Evolutionary conservation across 1,140 invertebrate species (phyloP).

Genomic region (Plutomurus gul): DNA sequence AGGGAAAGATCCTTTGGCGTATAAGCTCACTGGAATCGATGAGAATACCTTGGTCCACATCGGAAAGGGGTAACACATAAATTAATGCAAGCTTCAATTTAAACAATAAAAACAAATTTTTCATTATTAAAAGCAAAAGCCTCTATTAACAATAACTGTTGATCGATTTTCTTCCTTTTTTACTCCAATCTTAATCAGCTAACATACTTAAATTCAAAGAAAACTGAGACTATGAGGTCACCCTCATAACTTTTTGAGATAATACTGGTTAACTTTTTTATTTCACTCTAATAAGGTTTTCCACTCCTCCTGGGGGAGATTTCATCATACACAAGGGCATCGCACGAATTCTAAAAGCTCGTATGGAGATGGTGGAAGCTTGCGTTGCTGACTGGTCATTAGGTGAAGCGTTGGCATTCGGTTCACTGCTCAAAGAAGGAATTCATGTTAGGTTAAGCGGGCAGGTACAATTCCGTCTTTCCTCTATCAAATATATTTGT

Average conservation of each 20-base stretch:
- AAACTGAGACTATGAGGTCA: too few species aligned
- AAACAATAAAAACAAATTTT: background rate
- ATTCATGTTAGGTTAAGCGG: conserved; percentile 93
- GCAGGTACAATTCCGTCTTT: too few species aligned
- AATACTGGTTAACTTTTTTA: too few species aligned
- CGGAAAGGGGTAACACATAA: conserved; percentile 69
- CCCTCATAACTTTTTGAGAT: too few species aligned
- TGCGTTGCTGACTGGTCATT: conserved; percentile 93
- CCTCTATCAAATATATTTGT: too few species aligned
- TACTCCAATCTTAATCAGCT: too few species aligned
- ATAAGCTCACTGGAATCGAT: conserved; percentile 84
- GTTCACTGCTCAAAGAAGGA: conserved; percentile 87
- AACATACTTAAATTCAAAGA: too few species aligned
- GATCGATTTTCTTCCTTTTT: too few species aligned
- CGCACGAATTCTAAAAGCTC: conserved; percentile 78
- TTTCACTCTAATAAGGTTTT: conserved; percentile 66
- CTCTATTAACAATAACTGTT: too few species aligned
- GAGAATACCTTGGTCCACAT: conserved; percentile 92
- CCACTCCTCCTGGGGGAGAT: conserved; percentile 86
- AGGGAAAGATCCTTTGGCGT: conserved; percentile 82
- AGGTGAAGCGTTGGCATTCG: conserved; percentile 96
- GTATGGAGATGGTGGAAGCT: conserved; percentile 92
- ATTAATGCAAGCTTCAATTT: background rate
- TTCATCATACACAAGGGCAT: conserved; percentile 91
- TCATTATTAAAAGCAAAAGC: background rate